Percentiles rank a stretch among this genome's conserved stretches.
Conservation (phyloP, 1,140 invertebrate genomes). For the Apis cerana region DNA sequence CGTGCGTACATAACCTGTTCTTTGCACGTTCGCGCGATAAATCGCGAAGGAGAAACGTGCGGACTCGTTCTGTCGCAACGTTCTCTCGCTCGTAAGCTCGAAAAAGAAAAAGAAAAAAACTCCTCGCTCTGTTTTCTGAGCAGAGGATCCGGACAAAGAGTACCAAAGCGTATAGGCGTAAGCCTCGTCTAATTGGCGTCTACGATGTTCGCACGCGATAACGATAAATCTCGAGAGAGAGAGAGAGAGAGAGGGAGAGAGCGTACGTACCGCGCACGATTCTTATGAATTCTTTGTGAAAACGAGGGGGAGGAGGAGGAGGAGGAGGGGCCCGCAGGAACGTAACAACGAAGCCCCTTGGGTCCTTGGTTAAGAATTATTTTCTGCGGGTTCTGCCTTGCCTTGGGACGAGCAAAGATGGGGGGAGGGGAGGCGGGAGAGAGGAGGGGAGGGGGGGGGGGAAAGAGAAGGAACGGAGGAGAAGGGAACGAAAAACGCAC, state of each 20-base stretch:
- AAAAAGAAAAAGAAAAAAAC: too few species aligned
- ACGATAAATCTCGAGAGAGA: constrained; percentile 2
- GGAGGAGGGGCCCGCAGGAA: constrained; percentile 37
- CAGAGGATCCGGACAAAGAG: not conserved
- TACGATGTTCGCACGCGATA: constrained; percentile 32
- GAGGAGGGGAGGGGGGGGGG: too few species aligned
- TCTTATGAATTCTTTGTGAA: constrained; percentile 49
- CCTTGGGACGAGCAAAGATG: not conserved
- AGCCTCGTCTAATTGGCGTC: not conserved
- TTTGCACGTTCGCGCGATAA: not conserved
- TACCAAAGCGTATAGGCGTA: not conserved
- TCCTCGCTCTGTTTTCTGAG: too few species aligned
- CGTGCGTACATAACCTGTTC: too few species aligned
- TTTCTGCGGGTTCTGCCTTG: constrained; percentile 46
- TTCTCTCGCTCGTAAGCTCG: too few species aligned
- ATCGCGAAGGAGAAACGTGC: not conserved
- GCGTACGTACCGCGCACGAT: not conserved
- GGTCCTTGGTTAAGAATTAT: constrained; percentile 55
- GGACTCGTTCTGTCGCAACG: too few species aligned
- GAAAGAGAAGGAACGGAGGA: not conserved
- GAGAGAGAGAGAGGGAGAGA: not conserved
- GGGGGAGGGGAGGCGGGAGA: too few species aligned
- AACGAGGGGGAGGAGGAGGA: not conserved
- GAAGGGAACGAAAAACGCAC: not conserved
- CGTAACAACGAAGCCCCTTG: constrained; percentile 36